Percentiles rank a stretch among this genome's conserved stretches.
Evolutionary conservation across 2,113 vertebrate species (phyloP).

Genomic region (Saguinus midas): DNA sequence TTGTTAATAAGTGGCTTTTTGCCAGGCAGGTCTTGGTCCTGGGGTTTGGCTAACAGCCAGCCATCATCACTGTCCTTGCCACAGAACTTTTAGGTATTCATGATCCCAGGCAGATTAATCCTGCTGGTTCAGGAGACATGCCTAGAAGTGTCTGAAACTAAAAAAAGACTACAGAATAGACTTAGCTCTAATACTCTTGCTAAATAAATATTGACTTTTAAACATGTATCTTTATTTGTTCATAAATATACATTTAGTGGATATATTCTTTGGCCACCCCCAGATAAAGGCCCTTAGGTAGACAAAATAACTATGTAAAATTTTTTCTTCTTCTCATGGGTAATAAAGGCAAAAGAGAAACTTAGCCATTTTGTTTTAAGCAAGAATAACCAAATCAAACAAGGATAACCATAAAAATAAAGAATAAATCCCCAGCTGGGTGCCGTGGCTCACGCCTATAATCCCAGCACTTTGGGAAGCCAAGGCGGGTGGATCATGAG

Average conservation of each 20-base stretch:
- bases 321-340: not conserved
- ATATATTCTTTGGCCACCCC: not conserved
- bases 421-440: not conserved
- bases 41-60: not conserved
- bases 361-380: slow-evolving; percentile 10
- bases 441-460: too few species aligned
- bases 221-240: not conserved
- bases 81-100: not conserved
- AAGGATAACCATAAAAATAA: not conserved
- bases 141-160: not conserved
- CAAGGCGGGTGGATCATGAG: too few species aligned
- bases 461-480: too few species aligned
- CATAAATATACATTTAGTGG: not conserved
- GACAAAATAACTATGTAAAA: not conserved
- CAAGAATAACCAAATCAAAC: not conserved
- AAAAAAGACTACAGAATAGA: not conserved
- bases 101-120: not conserved
- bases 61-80: not conserved
- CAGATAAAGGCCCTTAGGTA: not conserved
- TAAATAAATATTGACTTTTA: not conserved
- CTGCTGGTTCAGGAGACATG: not conserved
- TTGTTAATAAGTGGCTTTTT: not conserved
- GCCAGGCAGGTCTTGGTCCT: not conserved
- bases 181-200: not conserved
- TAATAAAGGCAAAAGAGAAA: slow-evolving; percentile 1